Evolutionary conservation across 2,888 invertebrate species (phyloP), one percentile per base, ranked within the genome.

Genomic region (Proisotoma minuta): DNA sequence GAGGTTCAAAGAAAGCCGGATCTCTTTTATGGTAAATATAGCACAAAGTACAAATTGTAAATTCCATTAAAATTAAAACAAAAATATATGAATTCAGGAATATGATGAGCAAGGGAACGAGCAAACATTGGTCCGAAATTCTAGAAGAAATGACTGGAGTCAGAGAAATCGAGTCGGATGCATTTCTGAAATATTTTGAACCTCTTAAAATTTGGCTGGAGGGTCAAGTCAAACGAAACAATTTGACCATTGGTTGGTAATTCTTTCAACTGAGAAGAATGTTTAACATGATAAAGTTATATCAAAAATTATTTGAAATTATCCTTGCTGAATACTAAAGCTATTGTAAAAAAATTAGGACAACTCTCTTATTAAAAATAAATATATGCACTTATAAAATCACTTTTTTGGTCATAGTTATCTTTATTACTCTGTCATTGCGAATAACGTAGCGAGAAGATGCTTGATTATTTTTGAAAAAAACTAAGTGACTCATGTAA

Each of bases 1-100:
- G 78, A 67, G 72, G 76, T 34, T 78, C 77, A 18, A 75, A 70
- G 43, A 73, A 72, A 39, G 80, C 80, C 1, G 81, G 81, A 12
- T 59, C 72, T 4, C 72, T 75, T 28, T 73, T 80, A 2, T 76
- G 76, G 79, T 56, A 48, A 58, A 47, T 15, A 47, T 12, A n/a
- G n/a, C n/a, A 47, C 20, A 47, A 47, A 47, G 50, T 50, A 10
- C 5, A 12, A 22, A 50, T 12, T 50, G 23, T 5, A 50, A 22
- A 50, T 50, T 24, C 18, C 18, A 50, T 22, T n/a, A 8, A 22
- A 50, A 22, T 50, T 8, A 12, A 5, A 47, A 8, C n/a, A 47
- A 20, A n/a, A n/a, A n/a, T 50, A 27, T 18, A 22, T 61, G 2
- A 52, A 48, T 62, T 18, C 48, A 75, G 75, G 69, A 65, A 56